These are phyloP conservation scores for Myopa testacea DNA, from an alignment of 2,888 invertebrate genomes.

Conservation along the genomic window DNA sequence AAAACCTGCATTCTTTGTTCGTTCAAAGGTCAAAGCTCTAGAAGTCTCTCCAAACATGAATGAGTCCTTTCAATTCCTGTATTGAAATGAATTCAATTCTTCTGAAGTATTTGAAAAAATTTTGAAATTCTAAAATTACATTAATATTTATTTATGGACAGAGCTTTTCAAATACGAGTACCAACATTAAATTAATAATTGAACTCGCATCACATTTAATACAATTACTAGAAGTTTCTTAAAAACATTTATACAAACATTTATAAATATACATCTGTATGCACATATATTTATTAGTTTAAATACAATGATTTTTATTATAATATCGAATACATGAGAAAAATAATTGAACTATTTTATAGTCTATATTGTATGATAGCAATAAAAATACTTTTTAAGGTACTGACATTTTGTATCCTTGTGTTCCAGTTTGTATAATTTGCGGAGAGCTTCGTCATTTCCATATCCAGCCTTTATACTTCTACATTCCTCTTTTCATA, in stretches of 20 bases:
- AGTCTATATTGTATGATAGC: neutral
- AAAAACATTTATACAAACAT: too few species aligned
- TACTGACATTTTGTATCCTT: conserved; percentile 2
- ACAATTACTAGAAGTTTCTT: neutral
- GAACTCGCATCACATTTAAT: conserved; percentile 16
- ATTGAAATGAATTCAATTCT: too few species aligned
- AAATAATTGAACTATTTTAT: neutral
- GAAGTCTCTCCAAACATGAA: too few species aligned
- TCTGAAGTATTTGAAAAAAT: too few species aligned
- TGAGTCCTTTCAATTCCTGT: too few species aligned
- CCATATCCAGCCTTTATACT: too few species aligned
- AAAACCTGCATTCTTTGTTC: too few species aligned
- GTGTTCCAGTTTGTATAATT: neutral
- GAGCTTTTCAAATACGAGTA: neutral
- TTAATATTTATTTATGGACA: neutral
- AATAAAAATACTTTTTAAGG: neutral
- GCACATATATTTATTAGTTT: neutral
- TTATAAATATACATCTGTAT: neutral
- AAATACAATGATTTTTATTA: neutral
- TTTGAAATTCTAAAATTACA: too few species aligned
- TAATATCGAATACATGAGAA: neutral
- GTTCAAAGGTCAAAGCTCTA: too few species aligned
- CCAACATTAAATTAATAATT: neutral
- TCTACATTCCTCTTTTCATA: neutral
- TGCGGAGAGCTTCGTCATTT: neutral